Evolutionary conservation across 37 sponge, comb jelly and placozoan species (phyloP).

Genomic region (Haliclona indistincta): DNA sequence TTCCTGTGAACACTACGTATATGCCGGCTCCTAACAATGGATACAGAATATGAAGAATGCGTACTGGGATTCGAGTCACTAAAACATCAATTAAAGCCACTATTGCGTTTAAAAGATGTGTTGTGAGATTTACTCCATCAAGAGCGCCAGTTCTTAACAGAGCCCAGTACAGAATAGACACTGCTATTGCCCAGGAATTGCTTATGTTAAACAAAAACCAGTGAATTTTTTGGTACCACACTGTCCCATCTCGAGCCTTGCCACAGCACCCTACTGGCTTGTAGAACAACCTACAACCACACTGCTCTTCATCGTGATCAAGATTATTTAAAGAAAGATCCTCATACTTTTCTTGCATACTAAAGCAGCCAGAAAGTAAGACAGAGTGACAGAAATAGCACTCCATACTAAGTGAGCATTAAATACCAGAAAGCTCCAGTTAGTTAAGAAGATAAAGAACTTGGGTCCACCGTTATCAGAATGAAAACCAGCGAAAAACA

Average conservation of each 20-base stretch:
- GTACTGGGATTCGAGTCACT: slow-evolving; percentile 30
- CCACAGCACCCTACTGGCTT: slow-evolving; percentile 30
- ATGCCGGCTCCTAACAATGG: slow-evolving; percentile 3
- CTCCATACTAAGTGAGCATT: slow-evolving; percentile 37
- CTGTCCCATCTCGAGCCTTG: not conserved
- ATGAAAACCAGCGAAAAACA: not conserved
- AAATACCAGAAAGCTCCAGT: slow-evolving; percentile 53
- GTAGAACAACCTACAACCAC: no score
- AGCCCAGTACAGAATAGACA: slow-evolving; percentile 58
- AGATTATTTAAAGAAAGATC: not conserved
- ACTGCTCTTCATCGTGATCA: not conserved
- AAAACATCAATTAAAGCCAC: slow-evolving; percentile 53
- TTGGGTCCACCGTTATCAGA: slow-evolving; percentile 14
- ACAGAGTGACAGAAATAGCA: slow-evolving; percentile 35
- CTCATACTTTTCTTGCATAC: not conserved
- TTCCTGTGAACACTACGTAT: slow-evolving; percentile 52
- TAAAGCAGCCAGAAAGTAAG: slow-evolving; percentile 16
- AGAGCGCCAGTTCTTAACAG: slow-evolving; percentile 14
- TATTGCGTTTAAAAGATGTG: slow-evolving; percentile 56
- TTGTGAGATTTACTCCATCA: not conserved
- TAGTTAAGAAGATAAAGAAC: slow-evolving; percentile 73
- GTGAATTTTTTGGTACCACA: slow-evolving; percentile 74
- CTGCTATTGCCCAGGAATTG: not conserved
- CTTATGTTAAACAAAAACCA: slow-evolving; percentile 52
- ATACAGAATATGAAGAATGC: slow-evolving; percentile 46